A percentile compares a stretch with the other conserved stretches of the same genome.
These are phyloP conservation scores for Tetrapedia diversipes DNA, from an alignment of 2,888 invertebrate species.

Conservation along the genomic window DNA sequence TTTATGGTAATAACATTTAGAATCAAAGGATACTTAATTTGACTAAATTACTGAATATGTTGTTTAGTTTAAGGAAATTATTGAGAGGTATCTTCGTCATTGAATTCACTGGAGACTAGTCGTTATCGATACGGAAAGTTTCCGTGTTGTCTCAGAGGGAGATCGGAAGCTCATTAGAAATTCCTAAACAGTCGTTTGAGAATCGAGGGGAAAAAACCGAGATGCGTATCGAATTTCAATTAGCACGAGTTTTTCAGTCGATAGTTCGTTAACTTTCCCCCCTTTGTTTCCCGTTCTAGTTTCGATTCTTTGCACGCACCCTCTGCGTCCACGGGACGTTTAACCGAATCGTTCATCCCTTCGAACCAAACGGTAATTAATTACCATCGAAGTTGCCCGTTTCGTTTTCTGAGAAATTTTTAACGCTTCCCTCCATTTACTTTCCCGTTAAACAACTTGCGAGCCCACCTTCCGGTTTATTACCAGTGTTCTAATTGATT, in stretches of 20 bases:
- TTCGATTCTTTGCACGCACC: slow-evolving; percentile 17
- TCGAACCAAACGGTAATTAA: slow-evolving; percentile 23
- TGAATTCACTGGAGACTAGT: neutral
- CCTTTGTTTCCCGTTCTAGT: slow-evolving; percentile 21
- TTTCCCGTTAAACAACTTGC: too few species aligned
- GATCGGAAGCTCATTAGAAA: neutral
- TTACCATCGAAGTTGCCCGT: neutral
- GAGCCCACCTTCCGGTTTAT: too few species aligned
- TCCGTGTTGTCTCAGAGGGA: too few species aligned
- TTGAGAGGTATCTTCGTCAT: too few species aligned
- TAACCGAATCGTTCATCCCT: neutral
- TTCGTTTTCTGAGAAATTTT: neutral
- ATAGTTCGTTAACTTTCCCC: neutral
- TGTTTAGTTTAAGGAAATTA: too few species aligned
- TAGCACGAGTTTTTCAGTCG: too few species aligned
- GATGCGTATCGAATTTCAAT: neutral
- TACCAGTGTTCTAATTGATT: too few species aligned
- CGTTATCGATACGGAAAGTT: neutral
- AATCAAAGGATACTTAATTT: too few species aligned
- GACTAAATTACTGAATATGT: too few species aligned
- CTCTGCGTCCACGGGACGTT: neutral
- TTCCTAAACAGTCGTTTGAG: neutral
- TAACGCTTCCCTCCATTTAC: neutral
- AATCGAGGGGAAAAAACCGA: neutral
- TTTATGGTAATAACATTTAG: too few species aligned